Evolutionary conservation across 2,888 invertebrate genomes (phyloP).

Genomic region (Dynastes hyllus): DNA sequence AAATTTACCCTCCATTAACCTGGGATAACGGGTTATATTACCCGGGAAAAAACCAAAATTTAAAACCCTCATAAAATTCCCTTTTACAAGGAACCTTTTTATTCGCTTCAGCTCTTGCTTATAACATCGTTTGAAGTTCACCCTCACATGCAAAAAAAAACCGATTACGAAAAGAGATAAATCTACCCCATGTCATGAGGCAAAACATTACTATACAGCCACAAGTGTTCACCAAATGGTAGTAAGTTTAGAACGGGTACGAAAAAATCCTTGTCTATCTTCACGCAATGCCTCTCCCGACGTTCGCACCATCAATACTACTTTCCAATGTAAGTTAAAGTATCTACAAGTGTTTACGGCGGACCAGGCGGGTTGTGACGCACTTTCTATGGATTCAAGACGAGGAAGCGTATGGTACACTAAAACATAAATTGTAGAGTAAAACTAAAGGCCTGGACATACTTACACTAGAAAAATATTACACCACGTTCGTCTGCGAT

Average conservation of each 20-base stretch:
- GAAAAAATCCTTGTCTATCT: slow-evolving; percentile 46
- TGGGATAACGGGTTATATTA: too few species aligned
- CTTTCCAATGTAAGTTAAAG: slow-evolving; percentile 65
- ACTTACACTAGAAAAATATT: slow-evolving; percentile 62
- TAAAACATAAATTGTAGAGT: slow-evolving; percentile 67
- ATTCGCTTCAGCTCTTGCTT: background rate
- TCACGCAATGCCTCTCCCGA: slow-evolving; percentile 15
- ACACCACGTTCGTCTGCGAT: slow-evolving; percentile 28
- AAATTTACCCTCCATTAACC: too few species aligned
- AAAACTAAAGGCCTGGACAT: slow-evolving; percentile 64
- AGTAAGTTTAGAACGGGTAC: slow-evolving; percentile 55
- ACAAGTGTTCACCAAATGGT: slow-evolving; percentile 64
- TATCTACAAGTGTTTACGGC: slow-evolving; percentile 69
- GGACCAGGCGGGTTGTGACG: slow-evolving; percentile 59
- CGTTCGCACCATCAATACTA: slow-evolving; percentile 63
- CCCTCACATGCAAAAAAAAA: slow-evolving; percentile 63
- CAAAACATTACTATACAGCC: slow-evolving; percentile 64
- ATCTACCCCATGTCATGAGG: slow-evolving; percentile 67
- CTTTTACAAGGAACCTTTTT: background rate
- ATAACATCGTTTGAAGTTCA: slow-evolving; percentile 5
- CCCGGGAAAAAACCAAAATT: too few species aligned
- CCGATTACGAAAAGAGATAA: slow-evolving; percentile 66
- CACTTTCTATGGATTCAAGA: slow-evolving; percentile 60
- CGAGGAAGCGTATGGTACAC: slow-evolving; percentile 58
- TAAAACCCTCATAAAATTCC: too few species aligned